Evolutionary conservation across 2,797 vertebrate genomes (phyloP).

Genomic region (Rhodeus uyekii): DNA sequence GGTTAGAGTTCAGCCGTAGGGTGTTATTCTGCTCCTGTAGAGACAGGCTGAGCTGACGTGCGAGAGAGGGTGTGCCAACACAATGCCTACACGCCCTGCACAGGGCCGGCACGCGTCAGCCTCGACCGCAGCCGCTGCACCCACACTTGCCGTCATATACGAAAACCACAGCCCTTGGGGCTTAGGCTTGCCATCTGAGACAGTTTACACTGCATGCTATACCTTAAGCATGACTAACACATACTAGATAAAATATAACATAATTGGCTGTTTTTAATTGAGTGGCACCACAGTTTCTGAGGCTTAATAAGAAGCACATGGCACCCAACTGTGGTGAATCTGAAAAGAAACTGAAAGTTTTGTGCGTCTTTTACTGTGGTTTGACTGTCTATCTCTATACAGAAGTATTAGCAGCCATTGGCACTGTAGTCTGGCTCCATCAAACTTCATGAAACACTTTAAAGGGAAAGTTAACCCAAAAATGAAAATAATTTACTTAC

Average conservation of each 20-base stretch:
- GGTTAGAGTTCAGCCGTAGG: constrained; percentile 33
- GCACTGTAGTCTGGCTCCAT: constrained; percentile 14
- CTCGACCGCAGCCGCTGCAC: constrained; percentile 44
- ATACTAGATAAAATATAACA: not conserved
- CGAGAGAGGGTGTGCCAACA: constrained; percentile 37
- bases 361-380: constrained; percentile 42
- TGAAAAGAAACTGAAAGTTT: constrained; percentile 12
- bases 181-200: not conserved
- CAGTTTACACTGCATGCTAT: not conserved
- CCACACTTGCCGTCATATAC: constrained; percentile 14
- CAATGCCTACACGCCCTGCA: constrained; percentile 47
- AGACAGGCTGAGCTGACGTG: constrained; percentile 50
- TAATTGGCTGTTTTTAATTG: constrained; percentile 7
- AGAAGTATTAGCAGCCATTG: not conserved
- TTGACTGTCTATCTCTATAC: not conserved
- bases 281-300: constrained; percentile 5
- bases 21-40: constrained; percentile 49
- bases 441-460: not conserved
- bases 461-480: constrained; percentile 2
- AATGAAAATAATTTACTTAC: not conserved
- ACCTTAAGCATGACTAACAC: constrained; percentile 5
- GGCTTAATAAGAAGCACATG: constrained; percentile 49
- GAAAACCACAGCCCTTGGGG: constrained; percentile 12
- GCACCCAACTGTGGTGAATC: not conserved
- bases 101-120: constrained; percentile 49